Percentiles rank a stretch among this genome's conserved stretches.
phyloP scores from a whole-genome alignment of 2,113 vertebrate species.

The Globicephala melas region DNA sequence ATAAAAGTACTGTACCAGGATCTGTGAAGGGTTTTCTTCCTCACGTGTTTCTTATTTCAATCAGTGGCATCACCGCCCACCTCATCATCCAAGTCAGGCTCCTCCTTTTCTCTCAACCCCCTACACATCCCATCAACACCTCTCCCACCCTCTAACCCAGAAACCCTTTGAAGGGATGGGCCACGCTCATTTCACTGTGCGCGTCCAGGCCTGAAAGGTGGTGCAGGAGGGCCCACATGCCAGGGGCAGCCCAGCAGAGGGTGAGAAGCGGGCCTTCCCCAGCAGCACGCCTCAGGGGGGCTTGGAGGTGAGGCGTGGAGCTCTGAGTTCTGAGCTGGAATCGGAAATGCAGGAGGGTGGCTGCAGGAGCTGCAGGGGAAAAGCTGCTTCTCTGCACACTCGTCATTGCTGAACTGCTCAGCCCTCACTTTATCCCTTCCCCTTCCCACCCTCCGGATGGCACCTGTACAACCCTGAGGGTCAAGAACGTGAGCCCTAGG shows the following conservation, averaged over 20 bases:
- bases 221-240: not conserved
- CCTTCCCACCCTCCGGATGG: not conserved
- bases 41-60: not conserved
- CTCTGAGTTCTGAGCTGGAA: not conserved
- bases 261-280: not conserved
- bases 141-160: not conserved
- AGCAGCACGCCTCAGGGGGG: not conserved
- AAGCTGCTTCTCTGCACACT: not conserved
- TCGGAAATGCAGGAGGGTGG: not conserved
- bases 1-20: not conserved
- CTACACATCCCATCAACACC: not conserved
- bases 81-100: not conserved
- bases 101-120: not conserved
- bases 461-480: no score
- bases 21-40: not conserved
- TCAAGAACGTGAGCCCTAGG: not conserved
- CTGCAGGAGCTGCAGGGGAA: not conserved
- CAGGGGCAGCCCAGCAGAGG: not conserved
- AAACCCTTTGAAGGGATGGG: not conserved
- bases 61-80: not conserved
- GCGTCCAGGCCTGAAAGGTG: not conserved
- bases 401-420: not conserved
- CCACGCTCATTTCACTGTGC: not conserved
- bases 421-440: not conserved
- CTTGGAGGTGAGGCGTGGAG: not conserved